phyloP scores from a whole-genome alignment of 2,797 vertebrate species.

The Pipistrellus nathusii region DNA sequence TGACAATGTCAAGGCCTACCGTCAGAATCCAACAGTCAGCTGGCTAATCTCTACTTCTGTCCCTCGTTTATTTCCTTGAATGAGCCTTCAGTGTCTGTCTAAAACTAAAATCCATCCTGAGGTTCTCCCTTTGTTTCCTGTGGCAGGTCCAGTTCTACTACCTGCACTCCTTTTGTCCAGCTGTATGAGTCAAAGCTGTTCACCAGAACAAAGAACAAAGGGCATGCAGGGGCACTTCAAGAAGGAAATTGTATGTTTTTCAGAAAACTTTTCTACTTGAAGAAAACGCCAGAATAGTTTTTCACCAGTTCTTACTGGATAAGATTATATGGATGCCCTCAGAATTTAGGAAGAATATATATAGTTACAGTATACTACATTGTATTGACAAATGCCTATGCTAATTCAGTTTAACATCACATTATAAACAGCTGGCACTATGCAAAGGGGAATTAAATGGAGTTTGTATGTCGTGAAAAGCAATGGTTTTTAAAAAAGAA shows the following conservation, averaged over 20 bases:
- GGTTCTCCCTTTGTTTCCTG: neutral
- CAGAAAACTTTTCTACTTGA: neutral
- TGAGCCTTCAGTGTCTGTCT: neutral
- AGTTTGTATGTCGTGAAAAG: neutral
- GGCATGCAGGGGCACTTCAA: neutral
- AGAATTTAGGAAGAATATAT: neutral
- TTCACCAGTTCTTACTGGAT: neutral
- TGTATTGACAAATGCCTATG: too few relatives aligned
- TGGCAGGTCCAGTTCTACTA: neutral
- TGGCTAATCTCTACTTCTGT: neutral
- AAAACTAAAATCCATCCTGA: neutral
- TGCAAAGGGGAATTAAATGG: neutral
- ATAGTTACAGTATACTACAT: neutral
- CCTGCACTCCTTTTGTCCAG: too few relatives aligned
- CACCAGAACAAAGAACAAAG: conserved; percentile 2
- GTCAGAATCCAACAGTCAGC: neutral
- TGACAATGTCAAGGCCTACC: neutral
- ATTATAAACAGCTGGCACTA: neutral
- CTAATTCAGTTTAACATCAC: neutral
- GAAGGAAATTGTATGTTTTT: neutral
- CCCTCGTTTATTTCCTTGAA: neutral
- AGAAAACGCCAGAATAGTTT: neutral
- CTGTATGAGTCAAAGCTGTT: neutral
- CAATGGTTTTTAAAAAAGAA: neutral
- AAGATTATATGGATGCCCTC: neutral